phyloP scores from a whole-genome alignment of 1,140 invertebrate species.

The Cotesia typhae region DNA sequence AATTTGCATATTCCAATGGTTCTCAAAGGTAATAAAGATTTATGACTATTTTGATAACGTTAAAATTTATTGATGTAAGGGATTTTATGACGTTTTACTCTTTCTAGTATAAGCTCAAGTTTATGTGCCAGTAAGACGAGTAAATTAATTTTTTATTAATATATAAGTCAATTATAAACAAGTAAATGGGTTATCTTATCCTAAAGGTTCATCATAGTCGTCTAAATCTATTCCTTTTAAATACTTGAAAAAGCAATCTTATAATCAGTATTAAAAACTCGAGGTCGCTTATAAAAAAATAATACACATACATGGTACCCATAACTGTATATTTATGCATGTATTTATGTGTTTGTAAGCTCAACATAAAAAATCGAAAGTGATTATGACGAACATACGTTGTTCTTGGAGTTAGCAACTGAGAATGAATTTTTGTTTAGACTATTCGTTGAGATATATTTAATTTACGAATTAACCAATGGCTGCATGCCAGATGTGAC shows the following conservation, averaged over 20 bases:
- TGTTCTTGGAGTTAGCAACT: conserved; percentile 10
- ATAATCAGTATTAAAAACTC: no score
- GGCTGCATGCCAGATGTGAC: conserved; percentile 27
- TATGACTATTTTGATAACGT: conserved; percentile 28
- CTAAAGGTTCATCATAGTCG: no score
- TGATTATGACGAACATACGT: neutral
- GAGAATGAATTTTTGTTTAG: conserved; percentile 24
- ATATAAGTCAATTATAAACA: no score
- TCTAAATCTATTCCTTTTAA: no score
- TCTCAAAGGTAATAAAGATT: conserved; percentile 32
- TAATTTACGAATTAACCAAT: conserved; percentile 2
- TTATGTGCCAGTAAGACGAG: neutral
- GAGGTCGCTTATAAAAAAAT: no score
- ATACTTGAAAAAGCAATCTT: no score
- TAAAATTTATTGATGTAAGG: conserved; percentile 34
- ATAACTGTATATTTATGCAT: no score
- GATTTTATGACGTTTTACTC: neutral
- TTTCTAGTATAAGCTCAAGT: neutral
- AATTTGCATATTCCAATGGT: conserved; percentile 32
- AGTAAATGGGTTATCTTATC: no score
- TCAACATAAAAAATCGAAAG: no score
- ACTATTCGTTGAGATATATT: conserved; percentile 4
- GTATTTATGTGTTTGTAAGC: no score
- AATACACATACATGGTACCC: no score
- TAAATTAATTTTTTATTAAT: no score